These are phyloP conservation scores for Trissonchulus latispiculum DNA, from an alignment of 2,888 invertebrate genomes.

Conservation along the genomic window DNA sequence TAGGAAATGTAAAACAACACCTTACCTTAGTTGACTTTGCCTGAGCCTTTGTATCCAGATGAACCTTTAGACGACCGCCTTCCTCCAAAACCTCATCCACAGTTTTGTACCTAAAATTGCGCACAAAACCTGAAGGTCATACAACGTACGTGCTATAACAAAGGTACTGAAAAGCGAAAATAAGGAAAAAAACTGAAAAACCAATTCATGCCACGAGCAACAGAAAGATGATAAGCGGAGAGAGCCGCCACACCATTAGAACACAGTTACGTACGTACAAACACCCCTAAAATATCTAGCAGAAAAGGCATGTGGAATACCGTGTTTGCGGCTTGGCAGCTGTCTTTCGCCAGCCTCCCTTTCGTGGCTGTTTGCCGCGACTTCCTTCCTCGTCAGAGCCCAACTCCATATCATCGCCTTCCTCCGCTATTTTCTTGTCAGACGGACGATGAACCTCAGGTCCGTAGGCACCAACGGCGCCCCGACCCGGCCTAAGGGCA, in stretches of 20 bases:
- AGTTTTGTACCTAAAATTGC: constrained; percentile 55
- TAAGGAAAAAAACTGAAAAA: no score
- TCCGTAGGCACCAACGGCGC: constrained; percentile 62
- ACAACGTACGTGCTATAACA: no score
- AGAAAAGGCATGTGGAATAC: constrained; percentile 25
- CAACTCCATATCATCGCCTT: background rate
- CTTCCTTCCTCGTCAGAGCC: constrained; percentile 8
- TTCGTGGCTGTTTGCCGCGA: constrained; percentile 6
- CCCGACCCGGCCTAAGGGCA: constrained; percentile 76
- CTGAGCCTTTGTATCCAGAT: background rate
- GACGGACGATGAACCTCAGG: constrained; percentile 43
- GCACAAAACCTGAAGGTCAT: constrained; percentile 31
- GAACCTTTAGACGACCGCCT: constrained; percentile 33
- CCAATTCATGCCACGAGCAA: no score
- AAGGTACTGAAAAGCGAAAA: no score
- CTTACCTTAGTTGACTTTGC: constrained; percentile 59
- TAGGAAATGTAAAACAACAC: no score
- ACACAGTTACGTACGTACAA: no score
- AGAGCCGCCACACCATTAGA: no score
- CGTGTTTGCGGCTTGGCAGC: constrained; percentile 54
- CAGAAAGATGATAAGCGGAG: no score
- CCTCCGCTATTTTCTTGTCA: constrained; percentile 13
- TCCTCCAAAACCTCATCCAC: constrained; percentile 48
- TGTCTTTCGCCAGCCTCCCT: constrained; percentile 21
- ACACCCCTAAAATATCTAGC: no score